Percentiles rank a stretch among this genome's conserved stretches.
Conservation (phyloP, 2,888 invertebrate species). For the Fissipunctia ypsillon region DNA sequence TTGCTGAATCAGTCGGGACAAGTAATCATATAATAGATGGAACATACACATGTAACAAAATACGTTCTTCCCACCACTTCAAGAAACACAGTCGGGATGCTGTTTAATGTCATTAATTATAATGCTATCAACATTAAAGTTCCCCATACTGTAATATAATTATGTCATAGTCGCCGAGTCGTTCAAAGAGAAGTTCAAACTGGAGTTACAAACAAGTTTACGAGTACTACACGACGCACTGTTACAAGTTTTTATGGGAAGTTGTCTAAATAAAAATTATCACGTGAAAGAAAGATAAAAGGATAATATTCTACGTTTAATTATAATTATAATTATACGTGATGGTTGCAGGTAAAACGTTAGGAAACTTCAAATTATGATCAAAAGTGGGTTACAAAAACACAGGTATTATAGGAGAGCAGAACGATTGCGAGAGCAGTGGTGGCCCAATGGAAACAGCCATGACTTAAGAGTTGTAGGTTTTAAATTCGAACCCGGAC, state of each 20-base stretch:
- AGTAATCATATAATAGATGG: too few relatives aligned
- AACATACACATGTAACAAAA: too few relatives aligned
- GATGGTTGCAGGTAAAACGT: not conserved
- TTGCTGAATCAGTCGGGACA: too few relatives aligned
- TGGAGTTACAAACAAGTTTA: conserved; percentile 29
- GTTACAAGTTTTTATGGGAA: conserved; percentile 15
- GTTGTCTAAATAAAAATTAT: not conserved
- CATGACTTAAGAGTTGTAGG: too few relatives aligned
- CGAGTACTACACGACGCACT: not conserved
- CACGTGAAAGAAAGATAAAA: not conserved
- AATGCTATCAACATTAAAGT: conserved; percentile 13
- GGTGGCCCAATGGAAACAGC: not conserved
- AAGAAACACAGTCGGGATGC: not conserved
- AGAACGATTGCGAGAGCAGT: not conserved
- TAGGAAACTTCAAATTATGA: not conserved
- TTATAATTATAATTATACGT: not conserved
- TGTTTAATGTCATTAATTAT: conserved; percentile 10
- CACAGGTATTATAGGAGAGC: not conserved
- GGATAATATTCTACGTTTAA: not conserved
- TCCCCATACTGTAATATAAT: conserved; percentile 1
- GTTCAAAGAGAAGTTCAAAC: conserved; percentile 35
- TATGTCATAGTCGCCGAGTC: conserved; percentile 15
- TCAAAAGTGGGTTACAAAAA: not conserved
- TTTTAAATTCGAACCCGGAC: too few relatives aligned
- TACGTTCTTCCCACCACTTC: not conserved